These are phyloP conservation scores for Andrena minutula DNA, from an alignment of 2,888 invertebrate genomes.

Conservation along the genomic window DNA sequence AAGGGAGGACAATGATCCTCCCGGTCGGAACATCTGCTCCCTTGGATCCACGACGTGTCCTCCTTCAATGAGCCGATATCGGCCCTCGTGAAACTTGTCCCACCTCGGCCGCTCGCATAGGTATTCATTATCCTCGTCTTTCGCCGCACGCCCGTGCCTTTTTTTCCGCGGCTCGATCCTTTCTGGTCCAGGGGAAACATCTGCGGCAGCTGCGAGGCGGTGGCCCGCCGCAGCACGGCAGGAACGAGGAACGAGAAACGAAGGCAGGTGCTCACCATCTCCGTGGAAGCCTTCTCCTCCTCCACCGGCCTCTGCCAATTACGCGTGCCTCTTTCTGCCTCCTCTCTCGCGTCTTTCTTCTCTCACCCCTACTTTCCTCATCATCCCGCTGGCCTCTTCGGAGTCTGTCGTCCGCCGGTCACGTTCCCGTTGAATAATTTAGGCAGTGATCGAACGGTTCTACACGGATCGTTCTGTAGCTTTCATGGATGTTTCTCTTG, in stretches of 20 bases:
- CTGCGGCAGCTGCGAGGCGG: conserved; percentile 84
- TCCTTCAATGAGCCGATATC: conserved; percentile 71
- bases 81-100: conserved; percentile 76
- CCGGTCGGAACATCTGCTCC: conserved; percentile 75
- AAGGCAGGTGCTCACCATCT: conserved; percentile 68
- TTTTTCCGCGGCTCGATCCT: conserved; percentile 67
- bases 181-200: conserved; percentile 80
- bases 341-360: conserved; percentile 42
- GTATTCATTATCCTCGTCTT: conserved; percentile 80
- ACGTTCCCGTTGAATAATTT: no score
- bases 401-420: no score
- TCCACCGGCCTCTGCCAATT: conserved; percentile 74
- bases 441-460: no score
- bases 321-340: conserved; percentile 80
- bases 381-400: no score
- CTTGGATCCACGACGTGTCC: conserved; percentile 65
- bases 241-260: conserved; percentile 75
- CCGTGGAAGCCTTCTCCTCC: conserved; percentile 61
- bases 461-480: no score
- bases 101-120: conserved; percentile 76
- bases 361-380: conserved; percentile 19
- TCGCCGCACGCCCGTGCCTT: conserved; percentile 22
- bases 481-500: no score
- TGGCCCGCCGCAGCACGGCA: conserved; percentile 73
- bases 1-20: conserved; percentile 72